Evolutionary conservation across 1,140 invertebrate genomes (phyloP).

Genomic region (Chionoecetes opilio): DNA sequence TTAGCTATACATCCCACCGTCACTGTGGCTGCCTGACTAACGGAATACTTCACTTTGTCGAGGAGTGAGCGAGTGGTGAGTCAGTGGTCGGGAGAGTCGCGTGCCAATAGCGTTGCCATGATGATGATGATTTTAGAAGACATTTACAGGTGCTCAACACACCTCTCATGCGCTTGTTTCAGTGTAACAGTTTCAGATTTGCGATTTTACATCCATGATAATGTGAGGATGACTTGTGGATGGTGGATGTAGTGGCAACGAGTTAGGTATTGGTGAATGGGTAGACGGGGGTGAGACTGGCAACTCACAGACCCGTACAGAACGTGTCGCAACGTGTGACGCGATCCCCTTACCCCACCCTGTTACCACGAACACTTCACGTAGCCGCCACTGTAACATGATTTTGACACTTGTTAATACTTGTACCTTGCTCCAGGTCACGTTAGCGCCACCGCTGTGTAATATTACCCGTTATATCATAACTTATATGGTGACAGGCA

Average conservation of each 20-base stretch:
- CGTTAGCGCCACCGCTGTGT: not conserved
- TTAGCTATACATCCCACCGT: not conserved
- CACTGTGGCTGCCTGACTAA: not conserved
- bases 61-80: not conserved
- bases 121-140: not conserved
- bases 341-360: not conserved
- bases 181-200: not conserved
- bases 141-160: not conserved
- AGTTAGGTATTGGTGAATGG: not conserved
- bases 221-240: no score
- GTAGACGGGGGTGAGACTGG: not conserved
- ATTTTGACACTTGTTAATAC: not conserved
- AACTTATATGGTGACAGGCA: no score
- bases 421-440: not conserved
- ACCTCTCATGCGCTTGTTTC: not conserved
- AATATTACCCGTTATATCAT: no score
- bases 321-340: not conserved
- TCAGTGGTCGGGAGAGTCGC: not conserved
- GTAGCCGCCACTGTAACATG: not conserved
- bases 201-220: no score
- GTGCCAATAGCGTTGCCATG: not conserved
- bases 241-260: not conserved
- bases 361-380: not conserved
- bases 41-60: conserved; percentile 5
- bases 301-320: not conserved